Evolutionary conservation across 2,797 vertebrate species (phyloP).

Genomic region (Cichlasoma orientale): DNA sequence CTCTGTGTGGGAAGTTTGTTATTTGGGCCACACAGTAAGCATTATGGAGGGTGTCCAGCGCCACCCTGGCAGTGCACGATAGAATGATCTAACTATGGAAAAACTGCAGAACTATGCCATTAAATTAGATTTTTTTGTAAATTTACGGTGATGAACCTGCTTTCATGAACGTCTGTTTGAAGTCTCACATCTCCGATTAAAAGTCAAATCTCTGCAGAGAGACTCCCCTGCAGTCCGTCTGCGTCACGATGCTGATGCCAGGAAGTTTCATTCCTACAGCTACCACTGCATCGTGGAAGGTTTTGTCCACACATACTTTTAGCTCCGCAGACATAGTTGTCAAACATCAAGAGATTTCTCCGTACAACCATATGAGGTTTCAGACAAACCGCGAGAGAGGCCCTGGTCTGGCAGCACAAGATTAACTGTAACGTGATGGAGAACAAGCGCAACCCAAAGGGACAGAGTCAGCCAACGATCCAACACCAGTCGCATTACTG

Average conservation of each 20-base stretch:
- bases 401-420: constrained; percentile 39
- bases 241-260: neutral
- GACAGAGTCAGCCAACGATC: constrained; percentile 24
- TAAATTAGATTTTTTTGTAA: neutral
- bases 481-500: constrained; percentile 37
- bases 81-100: neutral
- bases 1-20: too few relatives aligned
- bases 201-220: neutral
- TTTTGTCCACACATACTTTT: constrained; percentile 55
- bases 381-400: constrained; percentile 53
- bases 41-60: neutral
- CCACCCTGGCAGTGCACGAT: neutral
- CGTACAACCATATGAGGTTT: constrained; percentile 49
- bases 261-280: constrained; percentile 5
- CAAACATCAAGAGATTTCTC: constrained; percentile 59
- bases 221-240: neutral
- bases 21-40: too few relatives aligned
- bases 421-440: constrained; percentile 48
- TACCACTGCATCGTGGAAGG: constrained; percentile 40
- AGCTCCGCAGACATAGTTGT: constrained; percentile 38
- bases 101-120: neutral
- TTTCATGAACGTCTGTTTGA: neutral
- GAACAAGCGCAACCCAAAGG: constrained; percentile 38
- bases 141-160: neutral
- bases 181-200: neutral